Evolutionary conservation across 2,888 invertebrate genomes (phyloP), one percentile per base, ranked within the genome.

Genomic region (Caenorhabditis japonica): DNA sequence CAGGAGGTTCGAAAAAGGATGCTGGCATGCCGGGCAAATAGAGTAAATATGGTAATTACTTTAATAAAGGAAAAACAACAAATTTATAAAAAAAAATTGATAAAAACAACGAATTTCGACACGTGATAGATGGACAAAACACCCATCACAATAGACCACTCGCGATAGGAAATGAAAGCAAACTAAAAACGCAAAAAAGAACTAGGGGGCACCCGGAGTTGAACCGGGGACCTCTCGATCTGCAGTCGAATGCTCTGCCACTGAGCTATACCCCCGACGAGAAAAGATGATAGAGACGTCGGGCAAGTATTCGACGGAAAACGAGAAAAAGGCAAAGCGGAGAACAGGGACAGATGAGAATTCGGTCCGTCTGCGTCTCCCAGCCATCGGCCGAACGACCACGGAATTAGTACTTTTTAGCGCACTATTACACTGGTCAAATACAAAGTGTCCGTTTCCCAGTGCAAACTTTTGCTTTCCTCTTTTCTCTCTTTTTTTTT

Each of bases 171-270:
- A n/a, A 49, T 8, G 15, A 36, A 27, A 36, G 36, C 36, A 39
- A 39, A 39, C n/a, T 23, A 39, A 17, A 27, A 15, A 39, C 15
- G n/a, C 38, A 52, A 73, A 73, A 73, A 66, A 41, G 41, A 51
- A 53, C 19, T 78, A 78, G 78, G 78, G 77, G 79, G 80, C 80
- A 80, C 75, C 75, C 79, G 83, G 82, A 83, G 44, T 83, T 83
- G 84, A 83, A 84, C 83, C 83, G 73, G 79, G 77, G 84, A 84
- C 84, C 84, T 84, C 83, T 84, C 84, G 84, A 84, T 84, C 84
- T 84, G 84, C 84, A 84, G 83, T 84, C 84, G 84, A 84, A 83
- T 84, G 84, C 84, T 84, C 83, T 83, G 77, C 84, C 84, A 80
- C 84, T 84, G 83, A 84, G 83, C 84, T 84, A 84, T 80, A 77